A percentile compares a stretch with the other conserved stretches of the same genome.
Evolutionary conservation across 2,888 invertebrate species (phyloP).

Genomic region (Loripinus fragilis): DNA sequence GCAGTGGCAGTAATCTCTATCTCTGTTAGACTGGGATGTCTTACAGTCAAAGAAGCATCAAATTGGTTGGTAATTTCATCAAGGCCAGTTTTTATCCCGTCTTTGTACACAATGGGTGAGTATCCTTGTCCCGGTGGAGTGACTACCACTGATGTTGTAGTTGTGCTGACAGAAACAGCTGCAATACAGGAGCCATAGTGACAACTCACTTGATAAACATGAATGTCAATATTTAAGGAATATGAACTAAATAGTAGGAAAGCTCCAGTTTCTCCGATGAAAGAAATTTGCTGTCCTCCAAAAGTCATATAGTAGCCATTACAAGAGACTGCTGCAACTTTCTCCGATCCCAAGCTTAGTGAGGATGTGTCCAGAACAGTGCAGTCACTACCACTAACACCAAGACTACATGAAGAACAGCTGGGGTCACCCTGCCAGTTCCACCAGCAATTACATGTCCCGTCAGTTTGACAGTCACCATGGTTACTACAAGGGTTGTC

Average conservation of each 20-base stretch:
- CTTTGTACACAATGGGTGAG: conserved; percentile 51
- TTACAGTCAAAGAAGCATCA: conserved; percentile 39
- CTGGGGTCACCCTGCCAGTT: conserved; percentile 65
- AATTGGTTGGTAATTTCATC: conserved; percentile 27
- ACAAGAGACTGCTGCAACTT: conserved; percentile 62
- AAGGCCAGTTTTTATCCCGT: conserved; percentile 37
- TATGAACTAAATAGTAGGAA: conserved; percentile 50
- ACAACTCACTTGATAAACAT: conserved; percentile 66
- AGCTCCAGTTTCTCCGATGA: conserved; percentile 55
- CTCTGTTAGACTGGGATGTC: conserved; percentile 47
- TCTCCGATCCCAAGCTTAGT: conserved; percentile 35
- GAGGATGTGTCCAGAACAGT: conserved; percentile 47
- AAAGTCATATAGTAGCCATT: conserved; percentile 67
- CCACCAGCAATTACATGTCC: conserved; percentile 67
- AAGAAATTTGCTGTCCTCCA: conserved; percentile 60
- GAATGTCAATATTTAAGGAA: conserved; percentile 50
- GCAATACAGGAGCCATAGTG: conserved; percentile 66
- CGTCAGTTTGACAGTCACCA: conserved; percentile 62
- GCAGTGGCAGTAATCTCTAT: conserved; percentile 43
- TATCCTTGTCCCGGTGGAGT: conserved; percentile 58
- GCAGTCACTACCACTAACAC: conserved; percentile 60
- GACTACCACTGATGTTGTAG: conserved; percentile 49
- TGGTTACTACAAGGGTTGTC: conserved; percentile 64
- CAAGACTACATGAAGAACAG: conserved; percentile 59
- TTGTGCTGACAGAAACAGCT: conserved; percentile 58